Evolutionary conservation across 2,888 invertebrate genomes (phyloP).

Genomic region (Lepas anatifera): DNA sequence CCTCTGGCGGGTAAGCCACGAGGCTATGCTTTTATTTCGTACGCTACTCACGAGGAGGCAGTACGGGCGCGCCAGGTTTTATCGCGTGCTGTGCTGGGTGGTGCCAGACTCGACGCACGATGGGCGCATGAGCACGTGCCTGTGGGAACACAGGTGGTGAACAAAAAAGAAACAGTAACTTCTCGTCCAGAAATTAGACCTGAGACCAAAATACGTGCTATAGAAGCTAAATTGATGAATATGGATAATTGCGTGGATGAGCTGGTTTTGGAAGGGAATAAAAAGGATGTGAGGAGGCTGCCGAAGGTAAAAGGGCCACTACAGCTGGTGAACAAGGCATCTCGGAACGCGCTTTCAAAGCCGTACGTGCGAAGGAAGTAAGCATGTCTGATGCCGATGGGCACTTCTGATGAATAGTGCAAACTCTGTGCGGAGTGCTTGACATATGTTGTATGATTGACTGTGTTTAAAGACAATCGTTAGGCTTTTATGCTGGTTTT

Average conservation of each 20-base stretch:
- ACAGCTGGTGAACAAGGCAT: neutral
- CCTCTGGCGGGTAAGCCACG: constrained; percentile 1
- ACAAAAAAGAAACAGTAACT: too few species aligned
- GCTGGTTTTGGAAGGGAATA: neutral
- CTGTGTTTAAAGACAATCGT: too few species aligned
- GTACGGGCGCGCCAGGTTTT: neutral
- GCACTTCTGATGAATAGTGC: too few species aligned
- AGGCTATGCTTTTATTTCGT: constrained; percentile 6
- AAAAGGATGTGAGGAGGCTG: neutral
- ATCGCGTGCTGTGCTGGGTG: neutral
- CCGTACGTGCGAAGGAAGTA: neutral
- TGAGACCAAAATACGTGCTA: neutral
- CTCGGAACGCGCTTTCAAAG: neutral
- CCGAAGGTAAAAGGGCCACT: neutral
- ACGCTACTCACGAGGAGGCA: neutral
- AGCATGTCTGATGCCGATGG: too few species aligned
- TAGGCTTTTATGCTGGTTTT: too few species aligned
- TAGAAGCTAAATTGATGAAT: neutral
- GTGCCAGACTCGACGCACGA: neutral
- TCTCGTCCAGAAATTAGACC: neutral
- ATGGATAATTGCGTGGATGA: neutral
- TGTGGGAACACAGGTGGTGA: neutral
- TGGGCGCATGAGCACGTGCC: neutral
- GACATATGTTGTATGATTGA: too few species aligned
- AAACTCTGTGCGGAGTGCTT: too few species aligned